phyloP scores from a whole-genome alignment of 2,113 vertebrate genomes.

The Chionodraco myersi region DNA sequence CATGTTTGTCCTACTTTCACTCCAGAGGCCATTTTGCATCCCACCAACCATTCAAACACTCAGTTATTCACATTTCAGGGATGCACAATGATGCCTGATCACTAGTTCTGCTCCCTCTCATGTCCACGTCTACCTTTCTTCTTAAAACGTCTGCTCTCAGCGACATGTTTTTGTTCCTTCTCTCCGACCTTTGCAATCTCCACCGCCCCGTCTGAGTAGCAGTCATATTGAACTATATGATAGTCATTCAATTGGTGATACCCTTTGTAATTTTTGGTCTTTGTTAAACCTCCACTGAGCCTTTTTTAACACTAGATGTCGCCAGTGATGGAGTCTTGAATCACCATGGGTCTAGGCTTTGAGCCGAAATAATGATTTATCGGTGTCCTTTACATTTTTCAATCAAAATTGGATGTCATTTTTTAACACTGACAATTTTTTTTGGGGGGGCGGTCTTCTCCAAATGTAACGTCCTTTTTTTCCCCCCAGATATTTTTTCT shows the following conservation, averaged over 20 bases:
- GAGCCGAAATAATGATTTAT: conserved; percentile 1
- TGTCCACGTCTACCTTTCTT: background rate
- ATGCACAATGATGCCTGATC: conserved; percentile 46
- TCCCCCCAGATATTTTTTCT: too few species aligned
- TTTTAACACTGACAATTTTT: conserved; percentile 25
- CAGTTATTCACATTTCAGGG: conserved; percentile 11
- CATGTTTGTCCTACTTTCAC: conserved; percentile 35
- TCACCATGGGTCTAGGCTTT: conserved; percentile 31
- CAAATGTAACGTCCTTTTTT: conserved; percentile 3
- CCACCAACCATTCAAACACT: conserved; percentile 9
- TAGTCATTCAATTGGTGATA: background rate
- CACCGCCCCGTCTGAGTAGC: conserved; percentile 15
- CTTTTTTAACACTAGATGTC: conserved; percentile 68
- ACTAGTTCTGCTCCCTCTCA: background rate
- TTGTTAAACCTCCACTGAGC: conserved; percentile 16
- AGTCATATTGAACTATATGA: conserved; percentile 2
- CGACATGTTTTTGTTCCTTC: conserved; percentile 10
- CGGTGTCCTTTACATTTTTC: conserved; percentile 6
- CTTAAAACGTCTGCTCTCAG: conserved; percentile 7
- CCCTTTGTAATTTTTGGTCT: background rate
- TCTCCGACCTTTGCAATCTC: conserved; percentile 46
- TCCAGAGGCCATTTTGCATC: conserved; percentile 49
- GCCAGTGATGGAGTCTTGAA: conserved; percentile 42
- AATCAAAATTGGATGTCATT: conserved; percentile 6
- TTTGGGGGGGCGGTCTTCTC: background rate